phyloP scores from a whole-genome alignment of 2,113 vertebrate genomes.

The Vicugna pacos region DNA sequence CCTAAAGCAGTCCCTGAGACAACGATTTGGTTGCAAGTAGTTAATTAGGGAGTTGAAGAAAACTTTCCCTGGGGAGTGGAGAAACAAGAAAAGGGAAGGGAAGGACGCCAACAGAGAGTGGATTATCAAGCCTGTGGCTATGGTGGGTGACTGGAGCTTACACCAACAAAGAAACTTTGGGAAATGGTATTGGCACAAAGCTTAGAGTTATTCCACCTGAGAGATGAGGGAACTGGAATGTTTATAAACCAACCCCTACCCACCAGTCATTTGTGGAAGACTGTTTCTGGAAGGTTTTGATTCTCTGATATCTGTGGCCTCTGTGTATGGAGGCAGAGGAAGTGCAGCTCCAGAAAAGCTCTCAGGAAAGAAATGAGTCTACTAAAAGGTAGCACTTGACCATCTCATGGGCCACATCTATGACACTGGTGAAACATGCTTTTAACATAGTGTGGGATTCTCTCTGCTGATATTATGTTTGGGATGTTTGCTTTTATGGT shows the following conservation, averaged over 20 bases:
- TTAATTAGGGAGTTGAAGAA: neutral
- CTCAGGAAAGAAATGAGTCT: neutral
- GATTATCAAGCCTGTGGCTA: neutral
- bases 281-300: neutral
- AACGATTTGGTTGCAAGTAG: neutral
- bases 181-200: neutral
- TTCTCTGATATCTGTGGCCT: neutral
- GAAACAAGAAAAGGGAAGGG: neutral
- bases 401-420: neutral
- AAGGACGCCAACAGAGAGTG: neutral
- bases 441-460: neutral
- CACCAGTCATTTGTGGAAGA: neutral
- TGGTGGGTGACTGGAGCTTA: neutral
- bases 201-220: neutral
- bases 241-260: neutral
- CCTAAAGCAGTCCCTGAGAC: neutral
- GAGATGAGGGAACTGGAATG: neutral
- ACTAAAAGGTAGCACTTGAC: neutral
- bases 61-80: neutral
- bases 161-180: neutral
- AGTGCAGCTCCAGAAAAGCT: neutral
- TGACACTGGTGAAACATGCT: neutral
- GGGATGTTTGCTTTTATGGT: neutral
- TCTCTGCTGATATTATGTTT: neutral
- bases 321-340: neutral